Base-by-base conservation (phyloP, 2,888 invertebrate species). In the Allacma fusca region DNA sequence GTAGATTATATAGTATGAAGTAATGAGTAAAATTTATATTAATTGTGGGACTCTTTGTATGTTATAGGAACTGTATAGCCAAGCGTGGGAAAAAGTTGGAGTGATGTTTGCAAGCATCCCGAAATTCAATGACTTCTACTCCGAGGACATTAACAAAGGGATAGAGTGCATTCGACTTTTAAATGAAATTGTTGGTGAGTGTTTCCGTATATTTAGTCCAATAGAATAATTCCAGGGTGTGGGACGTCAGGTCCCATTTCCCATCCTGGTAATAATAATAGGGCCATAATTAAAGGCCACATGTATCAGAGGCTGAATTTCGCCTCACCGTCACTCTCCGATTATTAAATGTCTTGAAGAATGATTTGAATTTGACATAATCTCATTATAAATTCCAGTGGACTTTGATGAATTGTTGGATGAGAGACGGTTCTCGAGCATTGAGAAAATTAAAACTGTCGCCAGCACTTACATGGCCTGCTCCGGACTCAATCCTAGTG, bases 51-150 rank as follows among this genome's bases (percentile, higher is more conserved):
- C 65, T 74, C 67, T 62, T 65, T 71, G 69, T 68, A 76, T 81
- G 77, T 86, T 40, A 21, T 85, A 94, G 93, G 93, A 94, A 86
- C 87, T 94, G 79, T 94, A 93, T 86, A 93, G 94, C 0, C 93
- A 94, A 85, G 92, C 93, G 83, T 92, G 94, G 76, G 92, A 93
- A 82, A 92, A 93, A 86, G 95, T 94, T 9, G 97, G 97, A 62
- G 96, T 98, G 0, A 93, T 98, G 92, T 99, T 99, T 88, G 98
- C 97, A 12, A 96, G 97, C 75, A 97, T 98, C 84, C 95, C 98
- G 1, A 98, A 98, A 88, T 98, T 98, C 87, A 94, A 96, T 81
- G 97, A 98, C 87, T 98, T 98, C 88, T 99, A 98, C 89, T 96
- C 96, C 0, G 98, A 98, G 87, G 95, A 79, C 29, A 94, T 94